Evolutionary conservation across 2,113 vertebrate genomes (phyloP), one percentile per base, ranked within the genome.

Genomic region (Corapipo altera): DNA sequence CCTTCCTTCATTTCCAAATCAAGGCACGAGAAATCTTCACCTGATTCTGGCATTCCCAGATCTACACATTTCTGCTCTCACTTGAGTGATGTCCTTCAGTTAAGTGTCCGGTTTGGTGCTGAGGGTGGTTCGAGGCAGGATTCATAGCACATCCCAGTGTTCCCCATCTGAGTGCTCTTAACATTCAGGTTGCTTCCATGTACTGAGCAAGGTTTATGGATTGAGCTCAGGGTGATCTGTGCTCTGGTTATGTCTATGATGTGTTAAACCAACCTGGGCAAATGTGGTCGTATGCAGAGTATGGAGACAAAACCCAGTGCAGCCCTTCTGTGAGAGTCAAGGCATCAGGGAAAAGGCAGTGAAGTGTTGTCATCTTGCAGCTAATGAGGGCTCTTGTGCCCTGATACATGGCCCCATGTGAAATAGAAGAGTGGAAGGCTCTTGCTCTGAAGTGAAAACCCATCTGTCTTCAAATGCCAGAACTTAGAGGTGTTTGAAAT

Each of bases 241-340:
- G 12, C 20, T 35, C 41, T 91, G 41, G 9, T 12, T 19, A 16
- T 1, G 2, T 7, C 35, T 1, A 0, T 0, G 2, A 14, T 5
- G 24, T 7, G 24, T 15, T 64, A 52, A 39, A 19, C 11, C 30
- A 69, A 0, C 24, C 67, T 43, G 48, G 35, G 27, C 23, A 48
- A 32, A 55, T 5, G 0, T 35, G 76, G 11, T 18, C 1, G 0
- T 14, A 15, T 4, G 33, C n/a, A 32, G 7, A 3, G 14, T 15
- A 17, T 1, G 4, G 48, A 24, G 7, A 44, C 33, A 48, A 67
- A 92, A 54, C 8, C 15, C 67, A 32, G 18, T 26, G 15, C 3
- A 69, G 55, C 20, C 37, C n/a, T 12, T 3, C 37, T 32, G 58
- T 2, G 4, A 61, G 78, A 49, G 64, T 41, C 32, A 33, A 22